Percentiles rank a stretch among this genome's conserved stretches.
Evolutionary conservation across 2,888 invertebrate genomes (phyloP).

Genomic region (Eilema depressum): DNA sequence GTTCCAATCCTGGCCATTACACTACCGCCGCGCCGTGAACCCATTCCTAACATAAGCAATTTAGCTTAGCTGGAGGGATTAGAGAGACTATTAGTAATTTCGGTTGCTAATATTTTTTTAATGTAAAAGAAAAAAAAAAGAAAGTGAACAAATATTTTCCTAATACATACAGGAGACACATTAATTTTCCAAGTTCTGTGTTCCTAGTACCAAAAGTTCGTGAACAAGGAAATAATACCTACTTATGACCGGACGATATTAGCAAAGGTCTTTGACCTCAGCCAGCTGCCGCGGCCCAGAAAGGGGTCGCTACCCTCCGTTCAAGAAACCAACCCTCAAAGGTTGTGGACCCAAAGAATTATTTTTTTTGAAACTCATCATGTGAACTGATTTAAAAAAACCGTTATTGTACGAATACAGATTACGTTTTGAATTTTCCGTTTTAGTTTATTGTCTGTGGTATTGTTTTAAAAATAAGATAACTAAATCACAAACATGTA

Average conservation of each 20-base stretch:
- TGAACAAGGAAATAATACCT: slow-evolving; percentile 49
- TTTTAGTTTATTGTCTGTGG: no score
- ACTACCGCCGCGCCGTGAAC: no score
- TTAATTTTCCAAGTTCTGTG: slow-evolving; percentile 19
- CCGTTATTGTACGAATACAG: not conserved
- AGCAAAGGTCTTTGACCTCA: slow-evolving; percentile 74
- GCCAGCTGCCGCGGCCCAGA: slow-evolving; percentile 59
- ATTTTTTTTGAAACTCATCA: slow-evolving; percentile 35
- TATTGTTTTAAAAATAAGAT: no score
- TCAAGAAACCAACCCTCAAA: slow-evolving; percentile 55
- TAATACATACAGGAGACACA: not conserved
- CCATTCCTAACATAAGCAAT: no score
- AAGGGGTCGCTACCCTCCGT: slow-evolving; percentile 63
- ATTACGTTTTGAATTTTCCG: not conserved
- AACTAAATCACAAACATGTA: no score
- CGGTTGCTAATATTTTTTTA: no score
- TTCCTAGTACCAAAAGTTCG: slow-evolving; percentile 38
- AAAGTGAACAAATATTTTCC: not conserved
- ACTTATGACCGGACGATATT: slow-evolving; percentile 59
- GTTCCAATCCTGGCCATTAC: no score
- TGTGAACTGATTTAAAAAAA: slow-evolving; percentile 22
- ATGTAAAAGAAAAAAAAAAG: no score
- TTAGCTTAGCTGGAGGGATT: no score
- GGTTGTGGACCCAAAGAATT: slow-evolving; percentile 40
- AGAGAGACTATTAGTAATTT: no score